These are phyloP conservation scores for Chionoecetes opilio DNA, from an alignment of 1,140 invertebrate genomes.

Conservation along the genomic window DNA sequence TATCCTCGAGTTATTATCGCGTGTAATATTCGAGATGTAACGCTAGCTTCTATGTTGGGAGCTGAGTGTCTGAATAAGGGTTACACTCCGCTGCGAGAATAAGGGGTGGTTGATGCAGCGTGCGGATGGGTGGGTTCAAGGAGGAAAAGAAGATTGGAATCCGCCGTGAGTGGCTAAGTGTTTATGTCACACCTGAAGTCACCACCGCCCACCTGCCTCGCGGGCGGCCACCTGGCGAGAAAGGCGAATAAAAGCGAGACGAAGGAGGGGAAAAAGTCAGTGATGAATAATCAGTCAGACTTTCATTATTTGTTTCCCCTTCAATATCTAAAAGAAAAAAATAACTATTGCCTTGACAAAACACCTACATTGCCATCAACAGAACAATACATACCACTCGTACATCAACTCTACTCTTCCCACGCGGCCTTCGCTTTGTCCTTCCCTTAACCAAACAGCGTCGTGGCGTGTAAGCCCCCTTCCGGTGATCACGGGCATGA, in stretches of 20 bases:
- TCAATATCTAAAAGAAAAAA: too few species aligned
- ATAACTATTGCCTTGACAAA: background rate
- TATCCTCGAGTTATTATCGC: conserved; percentile 35
- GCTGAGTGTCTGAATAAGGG: background rate
- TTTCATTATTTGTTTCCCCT: background rate
- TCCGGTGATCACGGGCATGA: background rate
- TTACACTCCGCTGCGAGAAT: background rate
- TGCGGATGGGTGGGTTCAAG: conserved; percentile 10
- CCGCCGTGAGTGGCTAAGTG: conserved; percentile 36
- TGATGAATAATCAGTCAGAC: background rate
- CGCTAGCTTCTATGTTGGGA: background rate
- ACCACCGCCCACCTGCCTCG: conserved; percentile 11
- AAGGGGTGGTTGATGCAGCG: background rate
- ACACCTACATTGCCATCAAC: background rate
- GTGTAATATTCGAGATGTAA: background rate
- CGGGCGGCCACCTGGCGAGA: background rate
- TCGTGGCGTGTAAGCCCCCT: background rate
- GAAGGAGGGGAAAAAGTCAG: background rate
- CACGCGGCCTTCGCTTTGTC: background rate
- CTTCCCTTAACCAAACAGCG: background rate
- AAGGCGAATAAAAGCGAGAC: background rate
- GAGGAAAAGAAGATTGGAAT: conserved; percentile 13
- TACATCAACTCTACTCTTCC: background rate
- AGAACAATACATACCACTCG: background rate
- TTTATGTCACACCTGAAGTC: conserved; percentile 24